Evolutionary conservation across 1,140 invertebrate species (phyloP).

Genomic region (Drosophila bipectinata): DNA sequence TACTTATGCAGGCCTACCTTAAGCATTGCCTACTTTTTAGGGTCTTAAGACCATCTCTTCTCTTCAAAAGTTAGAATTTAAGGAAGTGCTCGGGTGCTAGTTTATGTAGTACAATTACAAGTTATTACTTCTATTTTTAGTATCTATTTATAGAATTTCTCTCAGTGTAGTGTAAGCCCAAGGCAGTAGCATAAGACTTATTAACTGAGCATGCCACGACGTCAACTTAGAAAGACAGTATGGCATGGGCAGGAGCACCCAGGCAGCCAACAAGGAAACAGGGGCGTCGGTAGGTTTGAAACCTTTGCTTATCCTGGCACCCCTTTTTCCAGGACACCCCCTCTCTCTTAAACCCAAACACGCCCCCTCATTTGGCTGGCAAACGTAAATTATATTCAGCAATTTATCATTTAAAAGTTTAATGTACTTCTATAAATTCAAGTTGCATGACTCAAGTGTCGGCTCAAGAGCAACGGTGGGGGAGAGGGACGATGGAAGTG

Average conservation of each 20-base stretch:
- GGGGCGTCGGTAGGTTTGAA: background rate
- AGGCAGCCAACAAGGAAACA: too few species aligned
- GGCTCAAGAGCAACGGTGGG: background rate
- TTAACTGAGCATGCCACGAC: constrained; percentile 71
- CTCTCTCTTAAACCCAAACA: background rate
- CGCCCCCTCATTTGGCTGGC: constrained; percentile 44
- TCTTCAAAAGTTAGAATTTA: too few species aligned
- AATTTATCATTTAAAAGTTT: constrained; percentile 83
- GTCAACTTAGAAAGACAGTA: constrained; percentile 25
- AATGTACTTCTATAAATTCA: constrained; percentile 81
- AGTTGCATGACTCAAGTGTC: constrained; percentile 75
- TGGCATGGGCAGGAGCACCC: background rate
- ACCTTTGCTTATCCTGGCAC: constrained; percentile 10
- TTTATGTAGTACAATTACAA: too few species aligned
- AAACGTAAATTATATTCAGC: constrained; percentile 79
- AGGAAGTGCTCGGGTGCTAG: too few species aligned
- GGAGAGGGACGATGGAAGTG: too few species aligned
- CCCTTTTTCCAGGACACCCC: constrained; percentile 6
- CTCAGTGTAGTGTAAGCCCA: constrained; percentile 1
- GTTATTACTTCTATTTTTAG: background rate
- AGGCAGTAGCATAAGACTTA: constrained; percentile 69
- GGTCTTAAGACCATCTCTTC: too few species aligned
- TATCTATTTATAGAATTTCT: background rate
- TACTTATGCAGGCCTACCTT: too few species aligned
- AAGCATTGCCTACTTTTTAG: too few species aligned